Conservation (phyloP, 2,113 vertebrate species). For the Fregetta grallaria region DNA sequence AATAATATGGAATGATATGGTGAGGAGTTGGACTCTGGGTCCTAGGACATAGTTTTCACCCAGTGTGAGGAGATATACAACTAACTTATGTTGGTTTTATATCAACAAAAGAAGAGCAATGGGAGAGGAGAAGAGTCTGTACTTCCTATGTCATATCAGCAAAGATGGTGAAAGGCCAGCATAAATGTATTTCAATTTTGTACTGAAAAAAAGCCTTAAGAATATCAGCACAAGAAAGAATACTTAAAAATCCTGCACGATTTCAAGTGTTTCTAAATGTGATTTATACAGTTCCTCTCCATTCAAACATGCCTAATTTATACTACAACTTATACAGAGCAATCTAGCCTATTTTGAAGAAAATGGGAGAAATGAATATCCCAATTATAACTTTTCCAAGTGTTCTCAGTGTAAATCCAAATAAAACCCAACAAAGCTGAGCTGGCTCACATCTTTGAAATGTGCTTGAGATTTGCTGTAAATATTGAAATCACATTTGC, state of each 20-base stretch:
- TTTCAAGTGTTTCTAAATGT: neutral
- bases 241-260: neutral
- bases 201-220: neutral
- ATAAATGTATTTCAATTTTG: neutral
- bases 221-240: neutral
- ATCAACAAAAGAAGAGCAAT: neutral
- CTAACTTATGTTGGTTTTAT: neutral
- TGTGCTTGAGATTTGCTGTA: slow-evolving; percentile 9
- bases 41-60: neutral
- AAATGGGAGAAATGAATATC: neutral
- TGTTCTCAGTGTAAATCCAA: slow-evolving; percentile 7
- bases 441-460: slow-evolving; percentile 16
- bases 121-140: neutral
- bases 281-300: neutral
- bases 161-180: neutral
- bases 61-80: neutral
- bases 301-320: neutral
- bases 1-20: neutral
- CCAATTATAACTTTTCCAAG: neutral
- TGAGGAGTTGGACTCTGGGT: neutral
- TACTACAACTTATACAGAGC: neutral
- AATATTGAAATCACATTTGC: slow-evolving; percentile 51
- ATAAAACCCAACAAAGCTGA: slow-evolving; percentile 6
- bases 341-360: neutral
- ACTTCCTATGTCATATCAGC: neutral